A percentile compares a stretch with the other conserved stretches of the same genome.
These are phyloP conservation scores for Stenolophus ochropezus DNA, from an alignment of 2,888 invertebrate species.

Conservation along the genomic window DNA sequence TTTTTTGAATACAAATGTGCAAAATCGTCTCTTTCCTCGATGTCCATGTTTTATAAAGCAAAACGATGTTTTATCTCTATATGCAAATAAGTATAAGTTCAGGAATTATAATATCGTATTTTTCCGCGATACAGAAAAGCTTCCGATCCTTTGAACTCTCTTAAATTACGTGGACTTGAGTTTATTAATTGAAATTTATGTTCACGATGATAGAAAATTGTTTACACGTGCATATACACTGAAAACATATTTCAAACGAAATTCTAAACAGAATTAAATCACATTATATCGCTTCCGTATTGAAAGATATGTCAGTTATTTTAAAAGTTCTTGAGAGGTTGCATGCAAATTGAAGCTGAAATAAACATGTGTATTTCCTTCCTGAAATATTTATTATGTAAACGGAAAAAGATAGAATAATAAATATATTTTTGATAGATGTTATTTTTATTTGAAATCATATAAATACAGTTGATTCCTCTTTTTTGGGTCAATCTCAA, in stretches of 20 bases:
- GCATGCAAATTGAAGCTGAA: not conserved
- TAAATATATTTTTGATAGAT: too few species aligned
- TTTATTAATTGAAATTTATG: constrained; percentile 17
- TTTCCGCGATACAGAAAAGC: not conserved
- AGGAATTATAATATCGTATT: not conserved
- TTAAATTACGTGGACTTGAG: not conserved
- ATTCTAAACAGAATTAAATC: not conserved
- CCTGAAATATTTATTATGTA: too few species aligned
- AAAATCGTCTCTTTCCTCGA: too few species aligned
- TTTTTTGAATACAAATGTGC: too few species aligned
- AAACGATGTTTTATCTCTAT: too few species aligned
- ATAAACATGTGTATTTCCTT: not conserved
- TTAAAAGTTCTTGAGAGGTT: not conserved
- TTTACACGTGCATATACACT: constrained; percentile 26
- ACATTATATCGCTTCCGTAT: not conserved
- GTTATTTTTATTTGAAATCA: too few species aligned
- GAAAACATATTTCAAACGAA: constrained; percentile 11
- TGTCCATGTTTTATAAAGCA: too few species aligned
- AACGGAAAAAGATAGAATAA: too few species aligned
- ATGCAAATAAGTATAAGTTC: not conserved
- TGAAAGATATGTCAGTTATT: constrained; percentile 22
- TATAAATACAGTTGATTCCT: too few species aligned
- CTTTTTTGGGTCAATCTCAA: too few species aligned
- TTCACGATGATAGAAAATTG: constrained; percentile 31
- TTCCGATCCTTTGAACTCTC: not conserved